phyloP scores from a whole-genome alignment of 2,797 vertebrate genomes.

The Chromobotia macracanthus region DNA sequence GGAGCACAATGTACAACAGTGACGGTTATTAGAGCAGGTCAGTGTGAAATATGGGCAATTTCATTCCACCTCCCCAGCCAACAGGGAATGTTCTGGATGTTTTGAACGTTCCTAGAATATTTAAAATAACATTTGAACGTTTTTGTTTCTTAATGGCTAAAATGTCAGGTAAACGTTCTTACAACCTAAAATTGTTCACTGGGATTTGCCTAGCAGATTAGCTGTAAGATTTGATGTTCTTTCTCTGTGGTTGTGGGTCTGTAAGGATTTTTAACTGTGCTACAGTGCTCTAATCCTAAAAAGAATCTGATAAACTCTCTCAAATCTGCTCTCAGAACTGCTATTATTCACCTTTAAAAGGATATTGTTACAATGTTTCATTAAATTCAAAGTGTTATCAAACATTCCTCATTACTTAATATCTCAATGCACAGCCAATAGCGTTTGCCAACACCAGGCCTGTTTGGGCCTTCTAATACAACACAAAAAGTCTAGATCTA shows the following conservation, averaged over 20 bases:
- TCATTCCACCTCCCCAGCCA: background rate
- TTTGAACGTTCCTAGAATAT: too few relatives aligned
- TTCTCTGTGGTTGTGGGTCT: slow-evolving; percentile 8
- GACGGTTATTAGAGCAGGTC: slow-evolving; percentile 12
- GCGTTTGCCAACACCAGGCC: too few relatives aligned
- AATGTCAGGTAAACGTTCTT: too few relatives aligned
- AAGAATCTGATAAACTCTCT: slow-evolving; percentile 63
- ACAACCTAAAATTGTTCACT: too few relatives aligned
- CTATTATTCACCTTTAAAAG: slow-evolving; percentile 69
- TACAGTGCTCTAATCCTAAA: slow-evolving; percentile 68
- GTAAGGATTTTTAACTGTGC: slow-evolving; percentile 33
- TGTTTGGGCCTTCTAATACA: background rate
- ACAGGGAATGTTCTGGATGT: too few relatives aligned
- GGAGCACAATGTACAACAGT: slow-evolving; percentile 4
- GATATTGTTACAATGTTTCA: background rate
- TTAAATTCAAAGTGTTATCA: too few relatives aligned
- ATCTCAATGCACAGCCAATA: too few relatives aligned
- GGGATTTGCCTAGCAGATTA: too few relatives aligned
- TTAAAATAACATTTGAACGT: too few relatives aligned
- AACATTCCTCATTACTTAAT: too few relatives aligned
- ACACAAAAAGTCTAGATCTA: too few relatives aligned
- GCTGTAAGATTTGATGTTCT: background rate
- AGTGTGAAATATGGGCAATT: background rate
- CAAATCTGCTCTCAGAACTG: slow-evolving; percentile 52
- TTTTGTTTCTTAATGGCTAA: too few relatives aligned